Percentiles rank a stretch among this genome's conserved stretches.
Conservation (phyloP, 2,888 invertebrate species). For the Harmothoe impar region DNA sequence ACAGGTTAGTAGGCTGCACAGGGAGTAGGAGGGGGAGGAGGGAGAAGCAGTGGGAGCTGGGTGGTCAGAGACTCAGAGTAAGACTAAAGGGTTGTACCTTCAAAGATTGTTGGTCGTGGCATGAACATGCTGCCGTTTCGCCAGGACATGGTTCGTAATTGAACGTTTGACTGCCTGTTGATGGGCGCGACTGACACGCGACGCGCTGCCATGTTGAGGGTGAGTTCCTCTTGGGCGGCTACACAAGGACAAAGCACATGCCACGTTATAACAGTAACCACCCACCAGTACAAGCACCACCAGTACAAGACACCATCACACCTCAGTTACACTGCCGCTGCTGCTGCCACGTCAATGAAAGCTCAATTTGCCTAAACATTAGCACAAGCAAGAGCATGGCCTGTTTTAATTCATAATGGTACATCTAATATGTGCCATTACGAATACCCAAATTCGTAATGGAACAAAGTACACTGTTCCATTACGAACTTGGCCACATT, state of each 20-base stretch:
- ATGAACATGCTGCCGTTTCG: constrained; percentile 81
- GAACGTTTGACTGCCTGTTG: constrained; percentile 81
- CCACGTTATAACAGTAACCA: constrained; percentile 58
- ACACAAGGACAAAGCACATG: constrained; percentile 62
- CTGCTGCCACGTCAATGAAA: no score
- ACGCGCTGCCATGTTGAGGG: constrained; percentile 80
- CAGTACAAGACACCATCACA: background rate
- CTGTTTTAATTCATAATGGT: no score
- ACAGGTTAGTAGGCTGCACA: background rate
- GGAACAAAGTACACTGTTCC: no score
- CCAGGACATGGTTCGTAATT: constrained; percentile 82
- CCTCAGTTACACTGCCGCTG: constrained; percentile 19
- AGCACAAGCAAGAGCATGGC: no score
- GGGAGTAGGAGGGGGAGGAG: background rate
- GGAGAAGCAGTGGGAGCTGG: background rate
- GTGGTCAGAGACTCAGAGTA: background rate
- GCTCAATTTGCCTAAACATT: no score
- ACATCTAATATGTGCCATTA: no score
- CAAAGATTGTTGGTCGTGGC: constrained; percentile 67
- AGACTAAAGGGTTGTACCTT: constrained; percentile 67
- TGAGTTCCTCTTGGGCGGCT: constrained; percentile 80
- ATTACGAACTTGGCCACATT: no score
- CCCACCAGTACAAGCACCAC: background rate
- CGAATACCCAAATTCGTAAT: no score
- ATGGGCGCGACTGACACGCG: constrained; percentile 83